Base-by-base conservation (phyloP, 2,113 vertebrate species). In the Cynopterus brachyotis region DNA sequence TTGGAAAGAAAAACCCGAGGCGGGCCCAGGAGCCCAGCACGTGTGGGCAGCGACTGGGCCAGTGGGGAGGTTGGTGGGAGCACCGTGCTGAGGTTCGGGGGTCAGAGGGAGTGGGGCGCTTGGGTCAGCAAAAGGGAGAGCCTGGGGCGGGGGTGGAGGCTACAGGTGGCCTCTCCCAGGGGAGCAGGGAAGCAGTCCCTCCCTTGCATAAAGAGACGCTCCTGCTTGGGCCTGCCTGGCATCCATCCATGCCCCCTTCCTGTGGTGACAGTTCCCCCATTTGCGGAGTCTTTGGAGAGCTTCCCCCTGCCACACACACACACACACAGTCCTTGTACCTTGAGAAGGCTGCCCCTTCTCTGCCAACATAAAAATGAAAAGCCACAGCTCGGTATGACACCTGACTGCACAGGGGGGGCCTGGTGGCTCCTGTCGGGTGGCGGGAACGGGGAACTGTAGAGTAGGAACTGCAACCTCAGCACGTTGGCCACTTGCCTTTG, bases 1-100 rank as follows among this genome's bases (percentile, higher is more conserved):
- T 94, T 95, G 96, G 96, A 98, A 97, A 81, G 94, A 60, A 83
- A 97, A 95, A 94, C 96, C 96, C 62, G 0, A 4, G 91, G 76
- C 92, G 45, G 95, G 76, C 57, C 62, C 42, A 3, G 92, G 73
- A 20, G 79, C 93, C 94, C 72, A 9, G 57, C 79, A 47, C 2
- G 4, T 6, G 42, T 1, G 12, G n/a, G 64, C 1, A 1, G 81
- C 0, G 1, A 8, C 26, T 5, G 0, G 1, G 72, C 37, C 16
- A 47, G 47, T 47, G 2, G 0, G 26, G 28, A 13, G 78, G 55
- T 16, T 15, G 35, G 40, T 6, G 12, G 69, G 19, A n/a, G 6
- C 30, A 3, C 47, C 35, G 22, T 9, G 15, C 32, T 1, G 32
- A 37, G 16, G 26, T 42, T 19, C 40, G 32, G 10, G 5, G n/a